A percentile compares a stretch with the other conserved stretches of the same genome.
Evolutionary conservation across 2,797 vertebrate species (phyloP).

Genomic region (Danionella dracula): DNA sequence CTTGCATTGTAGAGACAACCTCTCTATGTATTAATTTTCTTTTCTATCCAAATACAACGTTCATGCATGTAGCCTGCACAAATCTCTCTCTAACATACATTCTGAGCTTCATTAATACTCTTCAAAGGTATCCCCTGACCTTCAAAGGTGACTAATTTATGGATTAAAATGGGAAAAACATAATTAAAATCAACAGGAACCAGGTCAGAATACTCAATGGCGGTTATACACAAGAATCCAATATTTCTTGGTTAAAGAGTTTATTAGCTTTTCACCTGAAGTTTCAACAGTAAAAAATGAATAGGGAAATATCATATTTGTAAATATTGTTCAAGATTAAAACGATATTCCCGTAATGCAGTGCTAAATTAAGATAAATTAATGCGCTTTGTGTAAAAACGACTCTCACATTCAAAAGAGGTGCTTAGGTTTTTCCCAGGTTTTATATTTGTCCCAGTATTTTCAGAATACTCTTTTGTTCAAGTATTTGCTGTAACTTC

Average conservation of each 20-base stretch:
- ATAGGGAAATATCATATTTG: slow-evolving; percentile 1
- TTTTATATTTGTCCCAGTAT: neutral
- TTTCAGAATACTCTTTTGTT: too few relatives aligned
- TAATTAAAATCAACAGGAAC: slow-evolving; percentile 35
- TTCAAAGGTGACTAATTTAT: slow-evolving; percentile 28
- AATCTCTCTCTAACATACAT: slow-evolving; percentile 15
- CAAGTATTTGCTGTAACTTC: too few relatives aligned
- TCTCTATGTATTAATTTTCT: neutral
- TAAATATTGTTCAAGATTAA: neutral
- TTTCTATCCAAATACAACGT: slow-evolving; percentile 5
- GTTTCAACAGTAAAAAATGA: neutral
- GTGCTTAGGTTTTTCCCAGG: neutral
- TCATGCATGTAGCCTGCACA: neutral
- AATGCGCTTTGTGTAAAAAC: slow-evolving; percentile 18
- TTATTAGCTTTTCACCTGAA: slow-evolving; percentile 2
- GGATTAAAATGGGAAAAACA: slow-evolving; percentile 15
- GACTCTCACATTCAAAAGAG: neutral
- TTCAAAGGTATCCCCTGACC: neutral
- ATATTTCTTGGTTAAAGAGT: neutral
- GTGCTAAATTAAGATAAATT: neutral
- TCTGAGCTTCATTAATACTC: slow-evolving; percentile 13
- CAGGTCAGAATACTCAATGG: slow-evolving; percentile 5
- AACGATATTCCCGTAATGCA: neutral
- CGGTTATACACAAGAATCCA: neutral
- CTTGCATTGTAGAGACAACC: neutral